These are phyloP conservation scores for Paraescarpia echinospica DNA, from an alignment of 1,140 invertebrate species.

Conservation along the genomic window DNA sequence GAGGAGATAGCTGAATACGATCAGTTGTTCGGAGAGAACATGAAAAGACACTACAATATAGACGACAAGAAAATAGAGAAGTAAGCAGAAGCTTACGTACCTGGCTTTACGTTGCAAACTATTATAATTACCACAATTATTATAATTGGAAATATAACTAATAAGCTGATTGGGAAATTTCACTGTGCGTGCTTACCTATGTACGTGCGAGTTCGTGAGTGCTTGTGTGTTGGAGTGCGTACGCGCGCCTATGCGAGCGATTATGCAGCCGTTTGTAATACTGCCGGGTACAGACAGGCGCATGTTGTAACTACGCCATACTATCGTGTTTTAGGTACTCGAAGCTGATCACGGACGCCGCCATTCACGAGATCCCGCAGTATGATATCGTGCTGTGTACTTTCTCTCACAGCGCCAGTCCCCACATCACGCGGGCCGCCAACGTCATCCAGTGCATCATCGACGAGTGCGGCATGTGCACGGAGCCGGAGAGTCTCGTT, in stretches of 20 bases:
- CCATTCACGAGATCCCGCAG: constrained; percentile 39
- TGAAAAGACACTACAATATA: constrained; percentile 39
- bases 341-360: constrained; percentile 36
- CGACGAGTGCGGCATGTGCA: constrained; percentile 53
- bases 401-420: constrained; percentile 36
- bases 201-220: neutral
- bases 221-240: neutral
- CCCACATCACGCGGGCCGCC: constrained; percentile 11
- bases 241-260: neutral
- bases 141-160: neutral
- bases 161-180: neutral
- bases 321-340: neutral
- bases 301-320: neutral
- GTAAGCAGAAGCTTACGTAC: constrained; percentile 27
- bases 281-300: neutral
- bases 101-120: neutral
- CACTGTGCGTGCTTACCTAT: neutral
- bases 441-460: constrained; percentile 46
- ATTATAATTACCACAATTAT: neutral
- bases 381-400: constrained; percentile 50
- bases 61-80: constrained; percentile 39
- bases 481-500: constrained; percentile 48
- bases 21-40: constrained; percentile 39
- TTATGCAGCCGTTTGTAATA: neutral
- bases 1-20: constrained; percentile 41